Base-by-base conservation (phyloP, 2,113 vertebrate species). In the Plecotus auritus region DNA sequence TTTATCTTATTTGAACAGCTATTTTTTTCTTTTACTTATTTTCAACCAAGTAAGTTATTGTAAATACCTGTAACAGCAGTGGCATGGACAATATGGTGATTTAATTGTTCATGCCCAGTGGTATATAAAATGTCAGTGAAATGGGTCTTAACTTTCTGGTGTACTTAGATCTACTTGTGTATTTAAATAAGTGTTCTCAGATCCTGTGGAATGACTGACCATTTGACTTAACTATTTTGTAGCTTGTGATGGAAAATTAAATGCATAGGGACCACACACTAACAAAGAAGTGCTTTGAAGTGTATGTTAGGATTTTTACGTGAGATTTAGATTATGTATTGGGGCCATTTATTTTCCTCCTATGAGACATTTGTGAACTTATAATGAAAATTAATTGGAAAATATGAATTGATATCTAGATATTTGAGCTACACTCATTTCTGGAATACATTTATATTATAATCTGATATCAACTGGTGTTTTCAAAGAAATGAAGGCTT, bases 331-430 rank as follows among this genome's bases (percentile, higher is more conserved):
- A 87, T 93, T 96, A 80, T 93, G 18, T 88, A 13, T 81, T 23
- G 32, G n/a, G 81, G n/a, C 32, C 5, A 59, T 91, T 85, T 76
- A 78, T 69, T 70, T 35, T 78, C 45, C 13, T 20, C 7, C 59
- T 77, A 32, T 35, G 14, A 97, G 59, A 88, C 12, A 3, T 77
- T 94, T 93, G 37, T 69, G 59, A 96, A 93, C 91, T 92, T 87
- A 72, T 9, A 80, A 47, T 93, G 73, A 94, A 94, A 95, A 90
- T 92, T 90, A 81, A 76, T 91, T 96, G 42, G 72, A 91, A 93
- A 90, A 66, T 94, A 32, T 47, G 40, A 66, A 89, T 94, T 91
- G 23, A 16, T 90, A 83, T 22, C 42, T 90, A 93, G 59, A 45
- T 94, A 90, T 42, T 73, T 90, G 56, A 74, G 42, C 32, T 72